Percentiles rank a stretch among this genome's conserved stretches.
Evolutionary conservation across 2,797 vertebrate species (phyloP).

Genomic region (Urosaurus nigricauda): DNA sequence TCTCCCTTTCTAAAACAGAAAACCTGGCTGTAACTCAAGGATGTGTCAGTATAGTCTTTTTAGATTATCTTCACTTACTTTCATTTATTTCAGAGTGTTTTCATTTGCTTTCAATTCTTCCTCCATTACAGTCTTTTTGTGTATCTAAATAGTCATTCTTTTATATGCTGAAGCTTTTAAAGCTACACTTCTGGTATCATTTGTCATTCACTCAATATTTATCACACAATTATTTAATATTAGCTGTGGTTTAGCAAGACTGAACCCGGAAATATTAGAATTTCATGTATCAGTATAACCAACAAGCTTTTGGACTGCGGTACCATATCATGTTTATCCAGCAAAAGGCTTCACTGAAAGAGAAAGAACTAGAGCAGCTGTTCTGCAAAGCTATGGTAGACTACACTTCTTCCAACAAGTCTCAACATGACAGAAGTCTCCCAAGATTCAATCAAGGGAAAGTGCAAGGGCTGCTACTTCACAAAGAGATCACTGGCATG

Average conservation of each 20-base stretch:
- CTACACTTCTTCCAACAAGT: background rate
- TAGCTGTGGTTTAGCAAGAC: background rate
- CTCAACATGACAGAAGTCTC: background rate
- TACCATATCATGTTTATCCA: constrained; percentile 11
- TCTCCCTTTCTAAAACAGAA: background rate
- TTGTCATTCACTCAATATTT: background rate
- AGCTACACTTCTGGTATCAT: background rate
- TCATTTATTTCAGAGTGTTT: background rate
- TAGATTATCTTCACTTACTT: background rate
- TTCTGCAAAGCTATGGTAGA: background rate
- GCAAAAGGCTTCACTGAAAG: background rate
- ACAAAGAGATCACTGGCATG: background rate
- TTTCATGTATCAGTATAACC: background rate
- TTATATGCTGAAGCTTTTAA: constrained; percentile 6
- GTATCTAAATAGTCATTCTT: background rate
- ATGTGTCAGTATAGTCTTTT: background rate
- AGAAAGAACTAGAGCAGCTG: constrained; percentile 9
- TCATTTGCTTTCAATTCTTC: background rate
- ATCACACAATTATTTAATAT: constrained; percentile 21
- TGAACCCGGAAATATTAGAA: background rate
- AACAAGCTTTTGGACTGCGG: background rate
- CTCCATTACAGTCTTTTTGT: background rate
- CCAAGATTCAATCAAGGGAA: background rate
- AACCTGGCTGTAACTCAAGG: background rate
- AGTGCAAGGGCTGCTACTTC: background rate